phyloP scores from a whole-genome alignment of 2,888 invertebrate species.

The Rhagium mordax region DNA sequence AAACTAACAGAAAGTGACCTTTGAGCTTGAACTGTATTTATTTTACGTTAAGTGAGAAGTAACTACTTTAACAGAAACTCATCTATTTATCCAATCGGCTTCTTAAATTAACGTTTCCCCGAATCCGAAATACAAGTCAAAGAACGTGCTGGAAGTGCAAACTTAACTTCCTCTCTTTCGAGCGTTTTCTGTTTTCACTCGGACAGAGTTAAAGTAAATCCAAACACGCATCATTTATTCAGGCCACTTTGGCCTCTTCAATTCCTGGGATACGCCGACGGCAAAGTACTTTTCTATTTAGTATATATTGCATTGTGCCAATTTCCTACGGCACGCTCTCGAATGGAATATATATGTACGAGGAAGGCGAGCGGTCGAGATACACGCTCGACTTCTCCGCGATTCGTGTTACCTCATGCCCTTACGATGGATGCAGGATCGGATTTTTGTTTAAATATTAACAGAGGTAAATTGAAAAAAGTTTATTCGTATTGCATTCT shows the following conservation, averaged over 20 bases:
- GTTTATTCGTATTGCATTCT: too few relatives aligned
- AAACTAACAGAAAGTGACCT: not conserved
- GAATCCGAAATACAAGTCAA: not conserved
- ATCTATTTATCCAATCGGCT: slow-evolving; percentile 21
- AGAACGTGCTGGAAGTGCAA: slow-evolving; percentile 17
- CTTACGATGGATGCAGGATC: not conserved
- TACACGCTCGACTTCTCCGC: not conserved
- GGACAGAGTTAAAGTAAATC: slow-evolving; percentile 6
- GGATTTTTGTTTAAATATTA: not conserved
- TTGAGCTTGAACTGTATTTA: not conserved
- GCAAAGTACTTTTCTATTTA: slow-evolving; percentile 20
- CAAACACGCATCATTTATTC: slow-evolving; percentile 26
- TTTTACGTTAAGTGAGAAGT: not conserved
- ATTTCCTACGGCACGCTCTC: not conserved
- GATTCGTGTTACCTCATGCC: not conserved
- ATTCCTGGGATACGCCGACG: not conserved
- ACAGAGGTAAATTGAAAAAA: too few relatives aligned
- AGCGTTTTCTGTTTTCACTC: not conserved
- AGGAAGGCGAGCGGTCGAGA: not conserved
- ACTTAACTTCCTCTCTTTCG: not conserved
- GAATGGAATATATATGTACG: not conserved
- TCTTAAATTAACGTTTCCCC: slow-evolving; percentile 16
- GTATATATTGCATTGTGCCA: slow-evolving; percentile 5
- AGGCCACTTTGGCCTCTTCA: slow-evolving; percentile 11
- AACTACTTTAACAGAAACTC: not conserved